Evolutionary conservation across 2,888 invertebrate species (phyloP).

Genomic region (Sesia apiformis): DNA sequence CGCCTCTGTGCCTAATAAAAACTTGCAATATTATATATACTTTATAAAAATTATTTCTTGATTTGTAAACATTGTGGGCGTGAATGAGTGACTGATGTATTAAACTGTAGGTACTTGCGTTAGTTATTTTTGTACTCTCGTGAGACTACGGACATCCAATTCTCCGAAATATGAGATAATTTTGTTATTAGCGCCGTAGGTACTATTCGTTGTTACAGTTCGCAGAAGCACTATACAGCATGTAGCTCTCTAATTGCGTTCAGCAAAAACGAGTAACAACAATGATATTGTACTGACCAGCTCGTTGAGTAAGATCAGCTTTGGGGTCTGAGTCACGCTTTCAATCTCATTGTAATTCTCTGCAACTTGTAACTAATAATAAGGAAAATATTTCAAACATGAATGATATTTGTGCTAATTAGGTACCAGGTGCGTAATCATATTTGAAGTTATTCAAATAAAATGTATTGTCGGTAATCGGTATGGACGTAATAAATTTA

Average conservation of each 20-base stretch:
- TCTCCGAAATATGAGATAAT: constrained; percentile 20
- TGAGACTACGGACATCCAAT: constrained; percentile 1
- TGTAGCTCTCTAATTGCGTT: constrained; percentile 45
- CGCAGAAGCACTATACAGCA: constrained; percentile 20
- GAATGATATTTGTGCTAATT: neutral
- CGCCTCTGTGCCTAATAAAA: too few species aligned
- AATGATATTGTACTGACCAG: constrained; percentile 55
- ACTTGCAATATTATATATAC: too few species aligned
- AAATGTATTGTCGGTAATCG: too few species aligned
- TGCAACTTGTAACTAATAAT: neutral
- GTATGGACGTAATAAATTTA: too few species aligned
- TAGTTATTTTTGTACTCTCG: neutral
- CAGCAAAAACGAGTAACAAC: constrained; percentile 51
- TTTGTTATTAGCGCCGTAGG: constrained; percentile 8
- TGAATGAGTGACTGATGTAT: too few species aligned
- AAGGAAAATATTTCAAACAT: neutral
- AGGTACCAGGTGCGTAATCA: neutral
- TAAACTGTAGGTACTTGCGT: too few species aligned
- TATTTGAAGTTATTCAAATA: too few species aligned
- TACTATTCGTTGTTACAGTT: constrained; percentile 11
- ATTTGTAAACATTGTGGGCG: too few species aligned
- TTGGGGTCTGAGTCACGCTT: constrained; percentile 39
- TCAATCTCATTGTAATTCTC: neutral
- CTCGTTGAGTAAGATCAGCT: constrained; percentile 46
- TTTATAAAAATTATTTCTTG: too few species aligned